Base-by-base conservation (phyloP, 2,113 vertebrate species). In the Tricholaema leucomelas region DNA sequence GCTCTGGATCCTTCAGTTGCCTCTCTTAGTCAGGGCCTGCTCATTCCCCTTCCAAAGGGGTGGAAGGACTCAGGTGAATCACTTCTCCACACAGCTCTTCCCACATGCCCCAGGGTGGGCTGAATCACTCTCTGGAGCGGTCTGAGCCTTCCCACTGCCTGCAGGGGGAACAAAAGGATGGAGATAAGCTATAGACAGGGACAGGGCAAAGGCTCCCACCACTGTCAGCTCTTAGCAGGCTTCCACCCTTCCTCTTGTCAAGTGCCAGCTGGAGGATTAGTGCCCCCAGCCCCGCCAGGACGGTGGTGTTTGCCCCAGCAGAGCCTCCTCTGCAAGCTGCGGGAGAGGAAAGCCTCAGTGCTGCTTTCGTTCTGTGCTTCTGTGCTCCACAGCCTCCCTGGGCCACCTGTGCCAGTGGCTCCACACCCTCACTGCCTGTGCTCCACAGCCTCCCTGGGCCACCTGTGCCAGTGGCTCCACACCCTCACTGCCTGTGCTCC, bases 11-110 rank as follows among this genome's bases (percentile, higher is more conserved):
- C 84, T 70, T 87, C 35, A 79, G 38, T 81, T 87, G 54, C 15
- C 70, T 54, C 5, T 59, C 33, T 75, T 55, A 72, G 63, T 88
- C 74, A 84, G 58, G 10, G 48, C 12, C 42, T 74, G 85, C 75
- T 78, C 13, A 16, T n/a, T 94, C 42, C 23, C 12, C 12, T 79
- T 81, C 40, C 35, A 44, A 79, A 31, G 6, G 10, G 24, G 58
- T 81, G 7, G 55, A 85, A 72, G 61, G 66, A 72, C 71, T 82
- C n/a, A 84, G 44, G 71, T 93, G 94, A 94, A 92, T 93, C 91
- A 93, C 33, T 14, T 14, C 8, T 75, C 17, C 67, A 33, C 18
- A 48, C 64, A 65, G 3, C 67, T 66, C 56, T 87, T 75, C 36
- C 76, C 28, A 30, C 27, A 72, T 90, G 35, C 9, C n/a, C 88